Conservation (phyloP, 1,140 invertebrate species). For the Papilio xuthus region DNA sequence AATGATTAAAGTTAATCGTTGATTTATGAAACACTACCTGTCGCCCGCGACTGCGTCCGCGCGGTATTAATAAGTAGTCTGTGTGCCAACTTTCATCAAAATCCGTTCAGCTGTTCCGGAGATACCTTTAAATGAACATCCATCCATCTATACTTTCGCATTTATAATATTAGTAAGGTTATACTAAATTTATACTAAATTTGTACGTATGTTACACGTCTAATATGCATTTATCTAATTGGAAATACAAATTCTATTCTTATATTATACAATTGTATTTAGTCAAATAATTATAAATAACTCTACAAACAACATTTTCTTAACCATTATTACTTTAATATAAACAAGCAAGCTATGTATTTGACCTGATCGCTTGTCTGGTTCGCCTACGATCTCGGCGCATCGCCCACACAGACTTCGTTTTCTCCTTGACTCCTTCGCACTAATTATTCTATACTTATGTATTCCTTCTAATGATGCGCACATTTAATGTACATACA, state of each 20-base stretch:
- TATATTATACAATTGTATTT: background rate
- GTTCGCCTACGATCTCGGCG: constrained; percentile 56
- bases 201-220: no score
- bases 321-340: background rate
- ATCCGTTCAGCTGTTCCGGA: no score
- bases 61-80: no score
- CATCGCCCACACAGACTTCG: constrained; percentile 52
- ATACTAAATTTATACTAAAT: background rate
- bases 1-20: background rate
- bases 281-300: no score
- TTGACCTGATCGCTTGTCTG: constrained; percentile 50
- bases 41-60: no score
- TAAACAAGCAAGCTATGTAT: constrained; percentile 47
- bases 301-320: background rate
- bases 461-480: constrained; percentile 38
- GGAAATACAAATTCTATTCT: no score
- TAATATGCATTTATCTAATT: no score
- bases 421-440: constrained; percentile 46
- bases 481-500: background rate
- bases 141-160: no score
- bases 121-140: no score
- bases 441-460: constrained; percentile 49
- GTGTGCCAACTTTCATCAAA: no score
- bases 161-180: no score
- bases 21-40: no score